phyloP scores from a whole-genome alignment of 37 sponge, comb jelly and placozoan genomes.

The Geodia barretti region DNA sequence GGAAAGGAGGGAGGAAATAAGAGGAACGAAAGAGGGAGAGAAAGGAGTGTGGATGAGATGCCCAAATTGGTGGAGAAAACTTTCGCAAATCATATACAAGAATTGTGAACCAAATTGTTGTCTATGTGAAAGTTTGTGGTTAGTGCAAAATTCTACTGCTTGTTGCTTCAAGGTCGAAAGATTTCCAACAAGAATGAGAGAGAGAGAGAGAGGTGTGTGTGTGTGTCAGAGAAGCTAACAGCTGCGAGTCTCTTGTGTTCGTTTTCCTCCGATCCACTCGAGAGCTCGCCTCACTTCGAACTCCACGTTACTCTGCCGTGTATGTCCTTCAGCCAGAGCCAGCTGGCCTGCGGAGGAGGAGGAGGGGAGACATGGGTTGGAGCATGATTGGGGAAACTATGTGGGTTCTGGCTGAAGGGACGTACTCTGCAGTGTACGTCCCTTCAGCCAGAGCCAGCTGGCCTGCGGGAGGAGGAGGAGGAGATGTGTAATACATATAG shows the following conservation, averaged over 20 bases:
- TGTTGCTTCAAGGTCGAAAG: no score
- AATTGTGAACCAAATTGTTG: no score
- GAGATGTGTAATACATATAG: no score
- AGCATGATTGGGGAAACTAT: no score
- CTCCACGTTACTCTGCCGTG: conserved; percentile 88
- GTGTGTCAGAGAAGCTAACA: conserved; percentile 33
- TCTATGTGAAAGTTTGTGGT: no score
- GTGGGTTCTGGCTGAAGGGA: no score
- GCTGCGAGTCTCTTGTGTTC: conserved; percentile 79
- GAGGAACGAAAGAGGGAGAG: background rate
- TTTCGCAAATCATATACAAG: no score
- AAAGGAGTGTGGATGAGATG: background rate
- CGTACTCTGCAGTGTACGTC: conserved; percentile 84
- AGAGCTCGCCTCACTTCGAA: conserved; percentile 86
- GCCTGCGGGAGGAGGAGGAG: conserved; percentile 62
- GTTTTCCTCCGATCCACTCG: conserved; percentile 74
- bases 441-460: conserved; percentile 88
- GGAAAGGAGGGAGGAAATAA: background rate
- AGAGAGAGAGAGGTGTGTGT: background rate
- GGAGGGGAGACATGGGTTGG: no score
- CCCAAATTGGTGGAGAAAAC: background rate
- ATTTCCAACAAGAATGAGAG: no score
- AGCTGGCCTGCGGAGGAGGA: conserved; percentile 79
- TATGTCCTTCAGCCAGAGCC: conserved; percentile 85
- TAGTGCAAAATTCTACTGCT: no score